Conservation (phyloP, 2,888 invertebrate genomes). For the Phaonia tiefii region DNA sequence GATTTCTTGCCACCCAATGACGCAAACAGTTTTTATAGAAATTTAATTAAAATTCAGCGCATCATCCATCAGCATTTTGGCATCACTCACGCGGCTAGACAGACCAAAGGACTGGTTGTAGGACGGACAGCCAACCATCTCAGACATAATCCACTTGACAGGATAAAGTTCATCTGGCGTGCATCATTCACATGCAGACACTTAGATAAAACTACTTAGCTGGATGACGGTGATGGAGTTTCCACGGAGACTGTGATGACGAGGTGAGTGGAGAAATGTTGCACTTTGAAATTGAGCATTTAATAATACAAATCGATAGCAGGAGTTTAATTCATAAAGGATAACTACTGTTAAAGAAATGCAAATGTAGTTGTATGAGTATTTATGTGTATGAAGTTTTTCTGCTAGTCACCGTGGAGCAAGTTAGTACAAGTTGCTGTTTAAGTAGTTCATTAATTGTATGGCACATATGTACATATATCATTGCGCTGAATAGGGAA, state of each 20-base stretch:
- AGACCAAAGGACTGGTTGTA: background rate
- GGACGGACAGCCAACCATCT: background rate
- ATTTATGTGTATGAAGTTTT: background rate
- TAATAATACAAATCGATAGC: background rate
- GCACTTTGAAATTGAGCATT: conserved; percentile 2
- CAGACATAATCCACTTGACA: conserved; percentile 35
- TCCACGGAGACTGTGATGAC: background rate
- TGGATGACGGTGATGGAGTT: conserved; percentile 9
- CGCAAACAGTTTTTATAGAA: conserved; percentile 47
- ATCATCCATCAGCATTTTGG: conserved; percentile 25
- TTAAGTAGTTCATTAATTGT: no score
- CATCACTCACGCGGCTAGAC: conserved; percentile 6
- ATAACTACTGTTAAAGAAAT: background rate
- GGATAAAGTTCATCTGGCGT: conserved; percentile 14
- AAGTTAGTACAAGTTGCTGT: no score
- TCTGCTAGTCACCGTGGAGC: no score
- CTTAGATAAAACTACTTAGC: background rate
- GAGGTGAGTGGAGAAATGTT: background rate
- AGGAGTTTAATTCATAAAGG: background rate
- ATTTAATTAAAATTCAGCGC: conserved; percentile 63
- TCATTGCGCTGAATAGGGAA: no score
- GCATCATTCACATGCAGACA: background rate
- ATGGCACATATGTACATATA: no score
- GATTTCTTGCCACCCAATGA: conserved; percentile 50
- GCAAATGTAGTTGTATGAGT: background rate